phyloP scores from a whole-genome alignment of 2,888 invertebrate species.

The Amblyteles armatorius region DNA sequence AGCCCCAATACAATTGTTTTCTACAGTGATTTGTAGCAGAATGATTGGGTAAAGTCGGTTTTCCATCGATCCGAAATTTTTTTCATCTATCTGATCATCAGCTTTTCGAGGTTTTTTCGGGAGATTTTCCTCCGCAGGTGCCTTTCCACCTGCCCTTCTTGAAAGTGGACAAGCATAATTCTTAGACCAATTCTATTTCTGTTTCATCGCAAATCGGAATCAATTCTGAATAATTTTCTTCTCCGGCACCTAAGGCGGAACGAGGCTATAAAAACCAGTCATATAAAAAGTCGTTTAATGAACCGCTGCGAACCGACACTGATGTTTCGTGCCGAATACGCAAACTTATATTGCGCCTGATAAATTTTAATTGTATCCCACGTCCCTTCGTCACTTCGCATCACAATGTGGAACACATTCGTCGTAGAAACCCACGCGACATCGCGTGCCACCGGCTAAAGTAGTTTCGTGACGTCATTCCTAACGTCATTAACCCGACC shows the following conservation, averaged over 20 bases:
- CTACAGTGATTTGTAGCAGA: too few relatives aligned
- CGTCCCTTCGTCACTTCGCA: constrained; percentile 10
- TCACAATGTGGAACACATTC: constrained; percentile 72
- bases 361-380: constrained; percentile 36
- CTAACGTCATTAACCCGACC: constrained; percentile 72
- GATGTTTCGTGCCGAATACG: neutral
- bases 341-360: constrained; percentile 21
- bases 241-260: neutral
- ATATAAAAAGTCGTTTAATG: neutral
- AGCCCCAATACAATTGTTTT: too few relatives aligned
- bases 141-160: neutral
- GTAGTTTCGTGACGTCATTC: constrained; percentile 71
- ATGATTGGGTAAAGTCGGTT: too few relatives aligned
- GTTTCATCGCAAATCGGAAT: neutral
- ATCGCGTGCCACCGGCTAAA: constrained; percentile 74
- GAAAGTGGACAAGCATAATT: neutral
- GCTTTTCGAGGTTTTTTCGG: too few relatives aligned
- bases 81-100: too few relatives aligned
- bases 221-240: neutral
- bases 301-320: neutral
- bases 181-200: neutral
- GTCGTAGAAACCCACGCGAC: constrained; percentile 73
- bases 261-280: neutral
- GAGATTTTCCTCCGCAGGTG: too few relatives aligned
- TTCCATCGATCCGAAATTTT: too few relatives aligned